A percentile compares a stretch with the other conserved stretches of the same genome.
These are phyloP conservation scores for Brachionichthys hirsutus DNA, from an alignment of 2,113 vertebrate species.

Conservation along the genomic window DNA sequence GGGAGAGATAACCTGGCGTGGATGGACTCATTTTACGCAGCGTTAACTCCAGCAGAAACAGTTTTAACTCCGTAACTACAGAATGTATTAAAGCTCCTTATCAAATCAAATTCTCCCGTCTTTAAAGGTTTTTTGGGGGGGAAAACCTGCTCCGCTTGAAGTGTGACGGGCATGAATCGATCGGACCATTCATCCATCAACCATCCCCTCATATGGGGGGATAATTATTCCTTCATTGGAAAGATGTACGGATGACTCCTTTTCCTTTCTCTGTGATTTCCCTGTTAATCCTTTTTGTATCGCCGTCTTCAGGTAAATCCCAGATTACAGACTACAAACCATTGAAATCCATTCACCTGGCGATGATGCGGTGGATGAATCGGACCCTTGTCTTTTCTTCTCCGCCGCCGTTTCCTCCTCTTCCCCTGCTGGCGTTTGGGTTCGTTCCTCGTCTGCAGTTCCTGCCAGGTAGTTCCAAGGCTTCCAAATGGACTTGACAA, in stretches of 20 bases:
- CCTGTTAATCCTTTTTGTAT: too few relatives aligned
- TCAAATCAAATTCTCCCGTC: too few relatives aligned
- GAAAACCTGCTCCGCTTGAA: too few relatives aligned
- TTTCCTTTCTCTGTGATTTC: too few relatives aligned
- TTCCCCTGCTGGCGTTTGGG: slow-evolving; percentile 15
- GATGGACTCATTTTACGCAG: slow-evolving; percentile 32
- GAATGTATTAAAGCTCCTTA: too few relatives aligned
- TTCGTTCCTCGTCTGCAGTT: slow-evolving; percentile 35
- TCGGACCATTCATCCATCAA: too few relatives aligned
- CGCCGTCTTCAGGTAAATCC: neutral
- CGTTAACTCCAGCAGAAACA: too few relatives aligned
- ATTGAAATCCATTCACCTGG: slow-evolving; percentile 31
- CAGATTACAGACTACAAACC: neutral
- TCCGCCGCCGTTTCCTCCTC: slow-evolving; percentile 5
- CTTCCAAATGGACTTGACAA: slow-evolving; percentile 73
- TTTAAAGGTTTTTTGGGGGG: too few relatives aligned
- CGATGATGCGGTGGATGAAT: slow-evolving; percentile 24
- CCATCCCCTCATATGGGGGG: too few relatives aligned
- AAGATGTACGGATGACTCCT: neutral
- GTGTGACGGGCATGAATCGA: too few relatives aligned
- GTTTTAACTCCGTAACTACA: too few relatives aligned
- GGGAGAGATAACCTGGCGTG: slow-evolving; percentile 58
- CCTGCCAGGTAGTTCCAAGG: slow-evolving; percentile 75
- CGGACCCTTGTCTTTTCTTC: neutral
- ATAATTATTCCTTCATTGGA: neutral